A percentile compares a stretch with the other conserved stretches of the same genome.
These are phyloP conservation scores for Rhimphoctona megacephalus DNA, from an alignment of 2,888 invertebrate species.

Conservation along the genomic window DNA sequence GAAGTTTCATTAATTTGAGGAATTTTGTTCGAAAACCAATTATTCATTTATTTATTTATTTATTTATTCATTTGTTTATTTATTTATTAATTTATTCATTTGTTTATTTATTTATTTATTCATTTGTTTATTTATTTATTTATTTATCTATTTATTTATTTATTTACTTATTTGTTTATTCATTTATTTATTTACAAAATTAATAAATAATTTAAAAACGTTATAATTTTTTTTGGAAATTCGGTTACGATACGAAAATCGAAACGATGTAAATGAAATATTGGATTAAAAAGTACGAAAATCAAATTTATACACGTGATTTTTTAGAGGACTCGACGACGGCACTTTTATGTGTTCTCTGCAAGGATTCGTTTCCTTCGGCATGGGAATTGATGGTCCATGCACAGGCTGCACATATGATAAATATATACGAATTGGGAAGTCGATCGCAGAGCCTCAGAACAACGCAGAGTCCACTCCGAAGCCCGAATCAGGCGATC, in stretches of 20 bases:
- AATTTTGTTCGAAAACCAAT: background rate
- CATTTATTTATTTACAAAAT: too few relatives aligned
- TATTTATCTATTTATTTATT: too few relatives aligned
- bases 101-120: too few relatives aligned
- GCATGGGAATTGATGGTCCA: constrained; percentile 90
- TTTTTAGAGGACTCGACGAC: constrained; percentile 82
- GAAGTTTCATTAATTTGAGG: background rate
- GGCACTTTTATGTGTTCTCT: constrained; percentile 88
- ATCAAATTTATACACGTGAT: background rate
- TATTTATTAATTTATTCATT: too few relatives aligned
- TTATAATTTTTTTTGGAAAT: too few relatives aligned
- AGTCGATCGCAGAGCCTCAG: constrained; percentile 80
- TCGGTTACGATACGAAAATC: too few relatives aligned
- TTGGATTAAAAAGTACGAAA: background rate
- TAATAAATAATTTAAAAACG: too few relatives aligned
- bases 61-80: background rate
- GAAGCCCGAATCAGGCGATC: constrained; percentile 78
- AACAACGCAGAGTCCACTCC: constrained; percentile 79
- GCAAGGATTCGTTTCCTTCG: constrained; percentile 88
- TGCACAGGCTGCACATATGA: constrained; percentile 89
- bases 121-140: too few relatives aligned
- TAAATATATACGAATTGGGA: constrained; percentile 89
- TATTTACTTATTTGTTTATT: too few relatives aligned
- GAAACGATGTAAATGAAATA: background rate
- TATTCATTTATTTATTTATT: background rate